phyloP scores from a whole-genome alignment of 2,113 vertebrate genomes.

The Speoplatyrhinus poulsoni region DNA sequence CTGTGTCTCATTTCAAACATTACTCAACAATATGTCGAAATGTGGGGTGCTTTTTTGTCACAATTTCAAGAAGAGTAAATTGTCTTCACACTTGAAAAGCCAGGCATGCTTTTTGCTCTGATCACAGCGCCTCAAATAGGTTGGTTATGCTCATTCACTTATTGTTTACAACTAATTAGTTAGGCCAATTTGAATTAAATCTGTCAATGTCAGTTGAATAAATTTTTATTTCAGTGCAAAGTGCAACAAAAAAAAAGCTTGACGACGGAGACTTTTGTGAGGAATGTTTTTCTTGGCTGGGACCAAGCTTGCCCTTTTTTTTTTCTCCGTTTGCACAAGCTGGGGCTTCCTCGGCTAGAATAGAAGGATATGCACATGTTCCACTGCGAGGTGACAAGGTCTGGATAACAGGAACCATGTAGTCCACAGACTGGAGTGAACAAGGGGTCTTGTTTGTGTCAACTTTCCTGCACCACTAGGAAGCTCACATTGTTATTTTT shows the following conservation, averaged over 20 bases:
- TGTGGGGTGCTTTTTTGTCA: slow-evolving; percentile 40
- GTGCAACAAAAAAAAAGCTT: not conserved
- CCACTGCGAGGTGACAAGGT: slow-evolving; percentile 54
- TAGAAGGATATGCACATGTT: slow-evolving; percentile 75
- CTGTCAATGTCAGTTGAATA: not conserved
- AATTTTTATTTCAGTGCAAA: slow-evolving; percentile 1
- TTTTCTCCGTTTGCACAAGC: slow-evolving; percentile 54
- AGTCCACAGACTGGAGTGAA: slow-evolving; percentile 48
- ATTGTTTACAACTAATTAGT: slow-evolving; percentile 8
- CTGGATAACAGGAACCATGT: slow-evolving; percentile 75
- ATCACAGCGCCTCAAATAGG: slow-evolving; percentile 14
- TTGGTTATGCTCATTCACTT: slow-evolving; percentile 19
- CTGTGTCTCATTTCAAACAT: slow-evolving; percentile 57
- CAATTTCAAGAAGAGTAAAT: slow-evolving; percentile 32
- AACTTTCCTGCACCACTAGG: slow-evolving; percentile 36
- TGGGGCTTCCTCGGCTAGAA: slow-evolving; percentile 72
- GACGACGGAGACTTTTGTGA: slow-evolving; percentile 23
- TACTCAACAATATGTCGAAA: slow-evolving; percentile 31
- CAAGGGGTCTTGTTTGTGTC: slow-evolving; percentile 52
- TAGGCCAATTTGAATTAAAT: not conserved
- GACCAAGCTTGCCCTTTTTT: slow-evolving; percentile 50
- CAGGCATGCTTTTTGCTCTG: slow-evolving; percentile 9
- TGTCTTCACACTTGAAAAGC: slow-evolving; percentile 10
- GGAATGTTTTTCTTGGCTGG: slow-evolving; percentile 46
- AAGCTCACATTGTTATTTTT: slow-evolving; percentile 39